Conservation (phyloP, 2,888 invertebrate genomes). For the Cremastobaeus sp. region DNA sequence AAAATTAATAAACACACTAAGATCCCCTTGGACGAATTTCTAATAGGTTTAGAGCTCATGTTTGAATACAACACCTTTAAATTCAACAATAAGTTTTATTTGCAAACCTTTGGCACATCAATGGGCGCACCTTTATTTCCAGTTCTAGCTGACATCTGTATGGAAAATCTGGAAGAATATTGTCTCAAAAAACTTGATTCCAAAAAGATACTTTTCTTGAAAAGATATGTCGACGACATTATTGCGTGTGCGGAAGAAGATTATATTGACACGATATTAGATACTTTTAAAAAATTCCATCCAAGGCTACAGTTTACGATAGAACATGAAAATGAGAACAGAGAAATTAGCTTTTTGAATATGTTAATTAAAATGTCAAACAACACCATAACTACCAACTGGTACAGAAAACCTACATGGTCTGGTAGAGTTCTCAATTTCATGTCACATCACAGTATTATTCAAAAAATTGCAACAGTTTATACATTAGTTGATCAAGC, state of each 20-base stretch:
- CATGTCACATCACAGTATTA: no score
- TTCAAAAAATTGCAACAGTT: no score
- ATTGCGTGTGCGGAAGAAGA: not conserved
- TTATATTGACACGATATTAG: no score
- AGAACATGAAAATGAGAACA: no score
- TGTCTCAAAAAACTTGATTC: not conserved
- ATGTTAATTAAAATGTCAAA: no score
- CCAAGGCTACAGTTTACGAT: no score
- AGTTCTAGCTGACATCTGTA: not conserved
- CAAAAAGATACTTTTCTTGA: not conserved
- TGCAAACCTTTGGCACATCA: slow-evolving; percentile 2
- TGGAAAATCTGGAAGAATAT: not conserved
- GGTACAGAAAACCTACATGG: no score
- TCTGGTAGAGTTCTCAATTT: no score
- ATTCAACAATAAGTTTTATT: not conserved
- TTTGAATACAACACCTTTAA: slow-evolving; percentile 8
- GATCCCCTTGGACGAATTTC: not conserved
- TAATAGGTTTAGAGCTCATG: not conserved
- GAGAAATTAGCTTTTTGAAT: no score
- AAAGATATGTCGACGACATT: not conserved
- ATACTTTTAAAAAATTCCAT: no score
- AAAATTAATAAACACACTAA: not conserved
- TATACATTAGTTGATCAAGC: no score
- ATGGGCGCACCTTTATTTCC: slow-evolving; percentile 5
- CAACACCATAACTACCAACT: no score